Evolutionary conservation across 2,888 invertebrate species (phyloP), one percentile per base, ranked within the genome.

Genomic region (Rutpela maculata): DNA sequence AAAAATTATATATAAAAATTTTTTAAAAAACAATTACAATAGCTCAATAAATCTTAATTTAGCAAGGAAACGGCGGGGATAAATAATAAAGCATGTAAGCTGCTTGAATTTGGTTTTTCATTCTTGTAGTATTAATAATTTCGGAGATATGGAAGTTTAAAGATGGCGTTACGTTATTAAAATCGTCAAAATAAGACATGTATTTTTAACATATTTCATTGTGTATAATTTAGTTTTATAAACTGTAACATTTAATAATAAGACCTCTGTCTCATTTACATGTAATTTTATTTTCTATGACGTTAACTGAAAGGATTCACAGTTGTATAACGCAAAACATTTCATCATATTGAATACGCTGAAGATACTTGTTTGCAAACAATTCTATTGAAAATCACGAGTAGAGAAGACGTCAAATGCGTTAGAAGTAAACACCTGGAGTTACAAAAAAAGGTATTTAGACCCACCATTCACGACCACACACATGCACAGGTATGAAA

Each of bases 401-500:
- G 18, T 43, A 65, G 18, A 4, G 19, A 59, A 59, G 5, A 59
- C 19, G 18, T 59, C 11, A 59, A 59, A 59, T 22, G 59, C 11
- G 59, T 18, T 22, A 59, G 59, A 19, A 59, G 19, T 35, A 17
- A 18, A 43, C 65, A 65, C 65, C 65, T 65, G 65, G 65, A 18
- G 1, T 1, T 63, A 38, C 17, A 17, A 35, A 35, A 26, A 38
- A n/a, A 63, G 63, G 17, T 35, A 38, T 63, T 63, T 35, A 63
- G 63, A 26, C 19, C 63, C 35, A 65, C 38, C 65, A 38, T 65
- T 65, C 65, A 65, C 38, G 38, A 38, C 65, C 65, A 43, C 65
- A 65, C 65, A 43, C 65, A 17, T 17, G 15, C 55, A 22, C 19
- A 35, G 35, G 63, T 31, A 63, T 63, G 17, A 65, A 65, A 35